Base-by-base conservation (phyloP, 1,140 invertebrate species). In the Diorhabda sublineata region DNA sequence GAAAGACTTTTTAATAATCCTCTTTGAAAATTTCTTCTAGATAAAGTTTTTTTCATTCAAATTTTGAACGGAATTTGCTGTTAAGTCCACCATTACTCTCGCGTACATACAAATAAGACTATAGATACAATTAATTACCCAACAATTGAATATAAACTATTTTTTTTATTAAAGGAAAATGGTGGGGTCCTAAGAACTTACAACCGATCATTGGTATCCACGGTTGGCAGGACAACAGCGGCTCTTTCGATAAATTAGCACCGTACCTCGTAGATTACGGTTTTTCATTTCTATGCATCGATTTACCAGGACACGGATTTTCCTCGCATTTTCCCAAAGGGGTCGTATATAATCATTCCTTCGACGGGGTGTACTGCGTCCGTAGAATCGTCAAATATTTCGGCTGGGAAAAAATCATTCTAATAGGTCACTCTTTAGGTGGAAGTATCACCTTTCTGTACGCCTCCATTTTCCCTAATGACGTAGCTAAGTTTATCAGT, bases 151-250 rank as follows among this genome's bases (percentile, higher is more conserved):
- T 26, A 26, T 26, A 26, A 26, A 26, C 26, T 26, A 1, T 26
- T 26, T 1, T 26, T 26, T 26, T 26, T 26, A 26, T 26, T 26
- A 1, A 26, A 89, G 87, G 86, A 67, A 90, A 90, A 85, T 92
- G 90, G 90, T 93, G 91, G 91, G 92, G 92, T 8, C 84, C 87
- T 3, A 83, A 81, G 69, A 82, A 87, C 70, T 83, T 85, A 66
- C 89, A 92, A 75, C 91, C 91, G 5, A 85, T 93, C 70, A 81
- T 96, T 45, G 91, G 90, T 6, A 84, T 95, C 42, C 94, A 96
- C 77, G 94, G 94, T 59, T 95, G 93, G 88, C 90, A 94, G 82
- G 93, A 96, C 79, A 96, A 96, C 79, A 89, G 90, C 61, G 92
- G 92, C n/a, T 91, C 89, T 42, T 96, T 93, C 85, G 93, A 96